A percentile compares a stretch with the other conserved stretches of the same genome.
Evolutionary conservation across 2,888 invertebrate genomes (phyloP).

Genomic region (Lymantria dispar): DNA sequence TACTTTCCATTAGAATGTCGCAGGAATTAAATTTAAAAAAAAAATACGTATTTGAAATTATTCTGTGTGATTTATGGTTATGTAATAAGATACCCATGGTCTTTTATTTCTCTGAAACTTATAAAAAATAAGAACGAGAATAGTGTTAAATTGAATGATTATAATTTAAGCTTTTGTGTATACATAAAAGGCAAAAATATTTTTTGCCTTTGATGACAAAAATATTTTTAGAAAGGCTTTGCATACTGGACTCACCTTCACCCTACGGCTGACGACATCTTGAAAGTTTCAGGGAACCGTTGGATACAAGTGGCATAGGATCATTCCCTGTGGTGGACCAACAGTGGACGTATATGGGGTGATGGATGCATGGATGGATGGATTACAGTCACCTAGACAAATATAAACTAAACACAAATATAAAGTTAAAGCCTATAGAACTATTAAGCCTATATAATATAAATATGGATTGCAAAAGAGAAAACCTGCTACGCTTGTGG

Average conservation of each 20-base stretch:
- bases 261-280: no score
- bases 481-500: no score
- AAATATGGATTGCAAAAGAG: no score
- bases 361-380: no score
- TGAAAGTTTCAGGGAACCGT: no score
- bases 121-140: not conserved
- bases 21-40: not conserved
- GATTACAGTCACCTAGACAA: no score
- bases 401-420: no score
- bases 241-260: not conserved
- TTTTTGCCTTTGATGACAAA: no score
- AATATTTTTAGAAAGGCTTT: not conserved
- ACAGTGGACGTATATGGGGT: no score
- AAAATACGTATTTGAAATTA: not conserved
- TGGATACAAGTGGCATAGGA: not conserved
- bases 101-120: constrained; percentile 6
- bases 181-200: not conserved
- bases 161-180: not conserved
- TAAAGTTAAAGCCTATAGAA: no score
- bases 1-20: not conserved
- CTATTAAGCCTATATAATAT: no score
- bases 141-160: not conserved
- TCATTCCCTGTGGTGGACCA: no score
- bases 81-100: not conserved
- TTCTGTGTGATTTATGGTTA: not conserved